phyloP scores from a whole-genome alignment of 1,140 invertebrate species.

The Drosophila kohkoa region DNA sequence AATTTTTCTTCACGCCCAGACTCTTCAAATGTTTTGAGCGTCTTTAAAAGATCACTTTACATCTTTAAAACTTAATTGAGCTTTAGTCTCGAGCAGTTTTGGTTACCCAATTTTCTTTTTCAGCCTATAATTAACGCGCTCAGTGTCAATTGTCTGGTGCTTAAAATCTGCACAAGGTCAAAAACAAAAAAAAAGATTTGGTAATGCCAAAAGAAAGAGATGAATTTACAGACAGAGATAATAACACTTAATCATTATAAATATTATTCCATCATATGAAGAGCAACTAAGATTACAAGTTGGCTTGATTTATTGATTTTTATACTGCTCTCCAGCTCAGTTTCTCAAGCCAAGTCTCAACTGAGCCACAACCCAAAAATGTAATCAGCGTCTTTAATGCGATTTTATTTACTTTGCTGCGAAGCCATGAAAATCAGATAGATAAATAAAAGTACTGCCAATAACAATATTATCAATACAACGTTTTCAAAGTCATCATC shows the following conservation, averaged over 20 bases:
- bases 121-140: constrained; percentile 61
- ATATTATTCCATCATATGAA: constrained; percentile 60
- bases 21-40: constrained; percentile 1
- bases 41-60: background rate
- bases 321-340: constrained; percentile 9
- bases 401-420: constrained; percentile 65
- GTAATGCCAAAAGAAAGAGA: constrained; percentile 33
- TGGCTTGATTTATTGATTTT: constrained; percentile 42
- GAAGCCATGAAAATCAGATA: constrained; percentile 48
- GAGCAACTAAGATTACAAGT: constrained; percentile 42
- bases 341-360: constrained; percentile 4
- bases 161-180: constrained; percentile 66
- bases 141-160: constrained; percentile 57
- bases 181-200: constrained; percentile 40
- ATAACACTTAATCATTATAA: constrained; percentile 63
- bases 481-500: constrained; percentile 39
- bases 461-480: constrained; percentile 38
- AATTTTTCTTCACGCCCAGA: background rate
- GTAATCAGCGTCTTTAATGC: constrained; percentile 54
- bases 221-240: constrained; percentile 11
- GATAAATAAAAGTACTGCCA: constrained; percentile 25
- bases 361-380: constrained; percentile 22
- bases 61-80: constrained; percentile 20
- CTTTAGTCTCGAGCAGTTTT: constrained; percentile 36
- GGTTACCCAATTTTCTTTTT: constrained; percentile 53